A percentile compares a stretch with the other conserved stretches of the same genome.
Evolutionary conservation across 2,113 vertebrate species (phyloP).

Genomic region (Gobius niger): DNA sequence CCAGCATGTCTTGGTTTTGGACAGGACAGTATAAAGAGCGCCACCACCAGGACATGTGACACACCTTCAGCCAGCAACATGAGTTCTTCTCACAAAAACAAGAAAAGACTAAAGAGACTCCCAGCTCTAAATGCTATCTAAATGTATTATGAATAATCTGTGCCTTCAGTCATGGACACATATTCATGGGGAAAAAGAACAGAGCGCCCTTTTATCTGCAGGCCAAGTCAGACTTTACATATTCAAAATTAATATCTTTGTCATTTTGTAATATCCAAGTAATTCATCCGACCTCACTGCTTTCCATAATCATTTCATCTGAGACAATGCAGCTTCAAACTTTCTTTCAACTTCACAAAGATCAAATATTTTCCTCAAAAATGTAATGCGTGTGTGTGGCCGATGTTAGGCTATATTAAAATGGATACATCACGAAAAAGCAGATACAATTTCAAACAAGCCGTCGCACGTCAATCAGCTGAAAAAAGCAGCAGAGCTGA

Average conservation of each 20-base stretch:
- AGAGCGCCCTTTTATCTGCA: background rate
- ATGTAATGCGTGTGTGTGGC: no score
- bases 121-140: background rate
- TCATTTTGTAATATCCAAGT: conserved; percentile 24
- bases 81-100: background rate
- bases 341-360: no score
- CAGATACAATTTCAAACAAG: no score
- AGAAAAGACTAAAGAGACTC: background rate
- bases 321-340: background rate
- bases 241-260: background rate
- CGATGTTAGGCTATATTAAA: no score
- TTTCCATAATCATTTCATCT: background rate
- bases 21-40: conserved; percentile 46
- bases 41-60: conserved; percentile 36
- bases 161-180: background rate
- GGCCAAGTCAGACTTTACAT: background rate
- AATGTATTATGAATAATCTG: background rate
- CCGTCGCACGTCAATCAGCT: no score
- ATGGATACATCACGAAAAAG: no score
- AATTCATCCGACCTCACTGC: background rate
- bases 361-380: no score
- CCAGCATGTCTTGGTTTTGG: conserved; percentile 28
- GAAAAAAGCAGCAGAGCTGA: no score
- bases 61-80: conserved; percentile 18
- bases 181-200: background rate